Evolutionary conservation across 1,140 invertebrate species (phyloP).

Genomic region (Cepaea nemoralis): DNA sequence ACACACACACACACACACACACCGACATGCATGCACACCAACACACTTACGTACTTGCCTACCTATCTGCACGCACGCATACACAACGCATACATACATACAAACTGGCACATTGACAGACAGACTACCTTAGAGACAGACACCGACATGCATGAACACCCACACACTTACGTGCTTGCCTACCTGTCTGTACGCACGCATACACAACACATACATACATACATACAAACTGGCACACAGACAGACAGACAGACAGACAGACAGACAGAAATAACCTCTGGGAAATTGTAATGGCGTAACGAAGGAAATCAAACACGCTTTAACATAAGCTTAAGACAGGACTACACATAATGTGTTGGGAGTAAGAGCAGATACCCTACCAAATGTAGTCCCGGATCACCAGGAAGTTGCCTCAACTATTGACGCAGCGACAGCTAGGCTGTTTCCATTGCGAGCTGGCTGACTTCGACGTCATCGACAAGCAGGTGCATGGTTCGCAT

Average conservation of each 20-base stretch:
- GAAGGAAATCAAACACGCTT: no score
- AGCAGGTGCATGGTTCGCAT: not conserved
- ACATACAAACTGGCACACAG: not conserved
- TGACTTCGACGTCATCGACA: not conserved
- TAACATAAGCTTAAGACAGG: no score
- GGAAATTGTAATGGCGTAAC: no score
- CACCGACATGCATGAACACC: no score
- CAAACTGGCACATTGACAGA: not conserved
- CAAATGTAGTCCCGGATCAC: no score
- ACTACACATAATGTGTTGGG: no score
- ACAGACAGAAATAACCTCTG: constrained; percentile 30
- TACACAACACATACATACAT: not conserved
- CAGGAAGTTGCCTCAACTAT: not conserved
- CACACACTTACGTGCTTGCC: not conserved
- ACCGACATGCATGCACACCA: not conserved
- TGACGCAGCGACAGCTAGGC: not conserved
- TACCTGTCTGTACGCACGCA: not conserved
- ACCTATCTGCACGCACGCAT: not conserved
- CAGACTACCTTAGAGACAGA: not conserved
- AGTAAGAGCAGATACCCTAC: no score
- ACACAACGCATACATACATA: no score
- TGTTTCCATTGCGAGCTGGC: not conserved
- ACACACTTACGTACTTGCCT: not conserved
- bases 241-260: not conserved
- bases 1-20: constrained; percentile 1